These are phyloP conservation scores for Excalfactoria chinensis DNA, from an alignment of 2,113 vertebrate species.

Conservation along the genomic window DNA sequence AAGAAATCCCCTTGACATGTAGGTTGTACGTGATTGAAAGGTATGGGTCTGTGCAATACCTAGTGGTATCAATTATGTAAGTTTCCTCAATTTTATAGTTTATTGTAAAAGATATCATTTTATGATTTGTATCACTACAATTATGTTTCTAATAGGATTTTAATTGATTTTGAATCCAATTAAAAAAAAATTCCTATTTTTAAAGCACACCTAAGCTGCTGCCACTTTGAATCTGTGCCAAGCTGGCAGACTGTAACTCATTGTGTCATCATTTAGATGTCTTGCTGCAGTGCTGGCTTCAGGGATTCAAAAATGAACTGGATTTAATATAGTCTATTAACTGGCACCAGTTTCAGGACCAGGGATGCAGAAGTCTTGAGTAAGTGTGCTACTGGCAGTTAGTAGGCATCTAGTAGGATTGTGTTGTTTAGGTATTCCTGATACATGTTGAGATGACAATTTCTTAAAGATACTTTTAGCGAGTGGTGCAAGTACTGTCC, in stretches of 20 bases:
- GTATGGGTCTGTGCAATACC: background rate
- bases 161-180: conserved; percentile 82
- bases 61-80: conserved; percentile 66
- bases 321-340: conserved; percentile 51
- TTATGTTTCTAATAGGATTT: conserved; percentile 79
- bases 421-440: background rate
- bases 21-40: background rate
- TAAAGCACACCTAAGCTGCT: conserved; percentile 74
- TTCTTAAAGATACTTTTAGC: background rate
- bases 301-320: conserved; percentile 48
- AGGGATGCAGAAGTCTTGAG: background rate
- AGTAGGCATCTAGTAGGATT: background rate
- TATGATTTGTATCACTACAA: conserved; percentile 76
- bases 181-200: conserved; percentile 71
- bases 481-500: background rate
- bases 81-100: conserved; percentile 63
- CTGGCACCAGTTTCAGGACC: conserved; percentile 30
- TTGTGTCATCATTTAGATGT: conserved; percentile 57
- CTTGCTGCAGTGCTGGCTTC: conserved; percentile 37
- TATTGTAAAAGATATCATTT: conserved; percentile 77
- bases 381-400: background rate
- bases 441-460: background rate
- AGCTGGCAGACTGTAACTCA: conserved; percentile 56
- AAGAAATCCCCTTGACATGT: background rate
- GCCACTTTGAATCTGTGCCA: conserved; percentile 62